Evolutionary conservation across 2,113 vertebrate genomes (phyloP), one percentile per base, ranked within the genome.

Genomic region (Scophthalmus maximus): DNA sequence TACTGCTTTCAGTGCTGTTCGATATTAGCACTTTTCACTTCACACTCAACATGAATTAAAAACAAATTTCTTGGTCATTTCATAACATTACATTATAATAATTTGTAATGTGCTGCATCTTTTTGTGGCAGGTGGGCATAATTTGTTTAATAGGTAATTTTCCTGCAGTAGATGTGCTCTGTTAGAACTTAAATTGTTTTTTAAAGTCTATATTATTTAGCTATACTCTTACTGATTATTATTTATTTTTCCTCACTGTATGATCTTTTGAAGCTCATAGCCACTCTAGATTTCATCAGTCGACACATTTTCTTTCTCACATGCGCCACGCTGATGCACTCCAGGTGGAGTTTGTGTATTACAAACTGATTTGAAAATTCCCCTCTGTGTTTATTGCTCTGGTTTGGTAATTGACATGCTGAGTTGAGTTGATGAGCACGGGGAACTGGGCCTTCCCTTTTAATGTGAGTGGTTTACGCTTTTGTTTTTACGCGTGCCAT

Each of bases 391-490:
- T 79, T 60, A 84, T 70, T 75, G 57, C 59, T 71, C 44, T 60
- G n/a, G 25, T 52, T 67, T 67, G 22, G 26, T 79, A 79, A 56
- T 60, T 42, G 57, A 36, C 52, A 38, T 65, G 73, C 59, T 70
- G 76, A 65, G 66, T 49, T 38, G 32, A 70, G 68, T 10, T 83
- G 74, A 84, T 82, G 73, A 87, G 79, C 44, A 52, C 12, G 10
- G 66, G 61, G 52, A 79, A 9, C 74, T 57, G 30, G 60, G 67
- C 17, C 55, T 60, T 32, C 5, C 8, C 20, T 59, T 73, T 72
- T 58, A 70, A 51, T 26, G 14, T 26, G n/a, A 57, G 22, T 29
- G 27, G 30, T 68, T 58, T 62, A 20, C 25, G 8, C 59, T 25
- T 75, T 59, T 49, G 34, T n/a, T 57, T n/a, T 59, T 15, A 20